phyloP scores from a whole-genome alignment of 2,113 vertebrate genomes.

The Rattus norvegicus region GRCr8 NC_086020.1:38532501-38533000 shows the following conservation, averaged over 20 bases:
- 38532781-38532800: not conserved
- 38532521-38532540: not conserved
- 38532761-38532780: not conserved
- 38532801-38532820: not conserved
- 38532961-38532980: no score
- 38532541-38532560: no score
- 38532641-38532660: not conserved
- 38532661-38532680: not conserved
- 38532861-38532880: not conserved
- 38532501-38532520: not conserved
- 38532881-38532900: not conserved
- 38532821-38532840: not conserved
- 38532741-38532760: not conserved
- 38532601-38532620: not conserved
- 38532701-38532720: not conserved
- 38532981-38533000: accelerated
- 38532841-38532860: not conserved
- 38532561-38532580: not conserved
- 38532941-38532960: not conserved
- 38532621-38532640: not conserved
- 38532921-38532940: not conserved
- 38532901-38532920: not conserved
- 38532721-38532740: not conserved
- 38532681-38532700: not conserved
- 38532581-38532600: not conserved